phyloP scores from a whole-genome alignment of 2,888 invertebrate species.

The Nomada fabriciana region DNA sequence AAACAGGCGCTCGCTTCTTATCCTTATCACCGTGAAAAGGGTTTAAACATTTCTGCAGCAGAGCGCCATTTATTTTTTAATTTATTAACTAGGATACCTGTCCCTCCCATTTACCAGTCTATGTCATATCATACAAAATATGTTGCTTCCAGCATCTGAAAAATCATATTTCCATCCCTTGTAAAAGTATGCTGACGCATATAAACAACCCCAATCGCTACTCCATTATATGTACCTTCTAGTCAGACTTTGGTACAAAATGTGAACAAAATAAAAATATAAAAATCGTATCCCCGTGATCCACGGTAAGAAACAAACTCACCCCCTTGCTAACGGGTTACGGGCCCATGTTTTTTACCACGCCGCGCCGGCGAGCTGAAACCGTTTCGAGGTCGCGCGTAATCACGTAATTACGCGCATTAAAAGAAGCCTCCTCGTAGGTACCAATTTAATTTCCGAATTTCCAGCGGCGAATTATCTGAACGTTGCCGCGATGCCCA shows the following conservation, averaged over 20 bases:
- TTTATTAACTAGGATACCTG: no score
- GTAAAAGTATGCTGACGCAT: no score
- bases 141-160: no score
- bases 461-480: conserved; percentile 78
- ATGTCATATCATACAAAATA: no score
- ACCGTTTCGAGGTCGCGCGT: conserved; percentile 77
- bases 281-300: conserved; percentile 38
- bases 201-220: no score
- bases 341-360: conserved; percentile 63
- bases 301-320: conserved; percentile 52
- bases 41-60: no score
- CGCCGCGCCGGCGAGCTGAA: conserved; percentile 59
- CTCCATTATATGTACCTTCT: no score
- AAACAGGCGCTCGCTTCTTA: conserved; percentile 42
- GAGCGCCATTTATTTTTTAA: no score
- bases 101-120: no score
- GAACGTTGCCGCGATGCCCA: conserved; percentile 57
- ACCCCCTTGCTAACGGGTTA: conserved; percentile 32
- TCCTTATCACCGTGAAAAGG: no score
- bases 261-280: neutral
- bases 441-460: conserved; percentile 80
- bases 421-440: conserved; percentile 67
- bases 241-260: no score
- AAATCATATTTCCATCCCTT: no score
- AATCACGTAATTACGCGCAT: conserved; percentile 78